Evolutionary conservation across 2,113 vertebrate genomes (phyloP), one percentile per base, ranked within the genome.

Genomic region (Buteo buteo): DNA sequence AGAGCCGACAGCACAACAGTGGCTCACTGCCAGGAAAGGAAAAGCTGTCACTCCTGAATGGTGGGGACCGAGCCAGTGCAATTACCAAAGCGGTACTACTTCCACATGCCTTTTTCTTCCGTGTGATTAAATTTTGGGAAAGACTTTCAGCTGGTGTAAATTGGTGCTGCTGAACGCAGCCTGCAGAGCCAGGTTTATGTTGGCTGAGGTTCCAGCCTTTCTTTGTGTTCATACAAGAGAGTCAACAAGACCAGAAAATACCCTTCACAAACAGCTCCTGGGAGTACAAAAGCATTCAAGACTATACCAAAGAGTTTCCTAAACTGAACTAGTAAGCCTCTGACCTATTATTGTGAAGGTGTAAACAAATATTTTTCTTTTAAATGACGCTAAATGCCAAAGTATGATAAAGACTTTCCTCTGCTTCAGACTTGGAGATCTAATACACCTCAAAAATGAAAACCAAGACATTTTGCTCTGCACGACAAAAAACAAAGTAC

Each of bases 161-260:
- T 2, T 44, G 86, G 83, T 84, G 83, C 71, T 52, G 91, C 73
- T 90, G 86, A 67, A 66, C 7, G 66, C 86, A 85, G 91, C 55
- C 86, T 54, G 50, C 72, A 86, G 64, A 96, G 94, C 88, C 77
- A 92, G 86, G 91, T 96, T 96, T 96, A 90, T 2, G 3, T 94
- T 94, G 96, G 96, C 95, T 57, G 92, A 61, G 64, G 69, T 95
- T 96, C 93, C 89, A 94, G 66, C 74, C 66, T 82, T 89, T 25
- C 87, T 95, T 96, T 94, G 73, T 94, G 40, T 49, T 95, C 92
- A 57, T 20, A 54, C 80, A 90, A 65, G 20, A 83, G 90, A 96
- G 82, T 95, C 88, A 94, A 94, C 92, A 95, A 78, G 69, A 86
- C 36, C 86, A 95, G 86, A 95, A 96, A 97, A 93, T 36, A 79